A percentile compares a stretch with the other conserved stretches of the same genome.
These are phyloP conservation scores for Corythoichthys intestinalis DNA, from an alignment of 2,113 vertebrate genomes.

Conservation along the genomic window DNA sequence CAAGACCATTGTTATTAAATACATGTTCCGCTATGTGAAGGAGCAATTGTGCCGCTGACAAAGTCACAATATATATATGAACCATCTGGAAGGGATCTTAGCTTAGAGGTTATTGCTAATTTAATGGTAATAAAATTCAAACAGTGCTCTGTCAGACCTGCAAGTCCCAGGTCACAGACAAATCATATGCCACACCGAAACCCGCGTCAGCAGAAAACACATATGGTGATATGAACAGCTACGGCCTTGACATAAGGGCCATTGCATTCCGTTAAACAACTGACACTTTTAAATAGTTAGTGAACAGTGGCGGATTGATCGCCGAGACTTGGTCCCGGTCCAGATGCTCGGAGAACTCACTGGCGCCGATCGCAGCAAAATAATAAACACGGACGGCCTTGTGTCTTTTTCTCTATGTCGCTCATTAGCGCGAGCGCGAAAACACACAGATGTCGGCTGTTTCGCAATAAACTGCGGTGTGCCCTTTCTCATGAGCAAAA, in stretches of 20 bases:
- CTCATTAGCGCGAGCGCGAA: conserved; percentile 39
- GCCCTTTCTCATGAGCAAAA: conserved; percentile 47
- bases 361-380: conserved; percentile 6
- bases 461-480: conserved; percentile 33
- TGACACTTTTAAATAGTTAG: conserved; percentile 41
- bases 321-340: conserved; percentile 15
- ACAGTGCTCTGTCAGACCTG: conserved; percentile 35
- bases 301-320: conserved; percentile 33
- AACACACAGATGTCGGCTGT: conserved; percentile 52
- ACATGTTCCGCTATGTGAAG: conserved; percentile 33
- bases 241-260: conserved; percentile 31
- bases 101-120: conserved; percentile 47
- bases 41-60: conserved; percentile 59
- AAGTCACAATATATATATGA: conserved; percentile 58
- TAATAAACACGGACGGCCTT: conserved; percentile 32
- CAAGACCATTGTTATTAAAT: conserved; percentile 60
- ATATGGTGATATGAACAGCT: conserved; percentile 32
- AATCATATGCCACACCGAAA: conserved; percentile 39
- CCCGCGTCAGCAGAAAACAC: conserved; percentile 62
- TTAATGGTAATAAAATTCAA: conserved; percentile 68
- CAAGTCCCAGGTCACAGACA: conserved; percentile 39
- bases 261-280: conserved; percentile 49
- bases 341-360: conserved; percentile 12
- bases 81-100: conserved; percentile 49
- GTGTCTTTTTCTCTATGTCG: conserved; percentile 20